Evolutionary conservation across 2,797 vertebrate genomes (phyloP).

Genomic region (Valencia hispanica): DNA sequence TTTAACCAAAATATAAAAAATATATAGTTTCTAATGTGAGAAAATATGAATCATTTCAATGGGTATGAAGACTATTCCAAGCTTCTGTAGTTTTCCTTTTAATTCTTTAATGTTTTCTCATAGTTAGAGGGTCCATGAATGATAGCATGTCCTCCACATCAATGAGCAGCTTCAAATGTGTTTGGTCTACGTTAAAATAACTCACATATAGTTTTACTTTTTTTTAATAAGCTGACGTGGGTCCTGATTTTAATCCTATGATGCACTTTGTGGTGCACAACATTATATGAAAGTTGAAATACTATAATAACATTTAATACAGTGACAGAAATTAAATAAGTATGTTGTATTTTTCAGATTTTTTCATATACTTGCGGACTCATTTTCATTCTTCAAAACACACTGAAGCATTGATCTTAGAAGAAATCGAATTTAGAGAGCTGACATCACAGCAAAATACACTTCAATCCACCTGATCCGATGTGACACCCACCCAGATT

Average conservation of each 20-base stretch:
- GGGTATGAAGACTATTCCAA: neutral
- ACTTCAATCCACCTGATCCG: slow-evolving; percentile 17
- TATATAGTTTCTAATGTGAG: neutral
- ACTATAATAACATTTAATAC: neutral
- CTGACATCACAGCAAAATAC: slow-evolving; percentile 27
- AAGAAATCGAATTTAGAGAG: neutral
- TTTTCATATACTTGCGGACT: neutral
- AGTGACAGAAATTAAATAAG: neutral
- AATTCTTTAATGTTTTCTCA: neutral
- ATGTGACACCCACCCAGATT: slow-evolving; percentile 27
- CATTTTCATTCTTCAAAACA: neutral
- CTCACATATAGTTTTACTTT: neutral
- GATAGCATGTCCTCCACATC: neutral
- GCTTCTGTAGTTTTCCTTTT: neutral
- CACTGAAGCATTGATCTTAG: slow-evolving; percentile 12
- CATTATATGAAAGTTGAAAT: no score
- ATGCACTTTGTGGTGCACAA: neutral
- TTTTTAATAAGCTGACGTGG: neutral
- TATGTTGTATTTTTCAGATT: neutral
- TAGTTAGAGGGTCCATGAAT: neutral
- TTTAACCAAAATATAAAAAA: neutral
- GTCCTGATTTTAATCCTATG: neutral
- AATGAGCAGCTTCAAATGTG: neutral
- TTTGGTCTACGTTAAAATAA: neutral
- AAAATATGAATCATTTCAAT: neutral